Evolutionary conservation across 2,888 invertebrate genomes (phyloP), one percentile per base, ranked within the genome.

Genomic region (Drosophila cognata): DNA sequence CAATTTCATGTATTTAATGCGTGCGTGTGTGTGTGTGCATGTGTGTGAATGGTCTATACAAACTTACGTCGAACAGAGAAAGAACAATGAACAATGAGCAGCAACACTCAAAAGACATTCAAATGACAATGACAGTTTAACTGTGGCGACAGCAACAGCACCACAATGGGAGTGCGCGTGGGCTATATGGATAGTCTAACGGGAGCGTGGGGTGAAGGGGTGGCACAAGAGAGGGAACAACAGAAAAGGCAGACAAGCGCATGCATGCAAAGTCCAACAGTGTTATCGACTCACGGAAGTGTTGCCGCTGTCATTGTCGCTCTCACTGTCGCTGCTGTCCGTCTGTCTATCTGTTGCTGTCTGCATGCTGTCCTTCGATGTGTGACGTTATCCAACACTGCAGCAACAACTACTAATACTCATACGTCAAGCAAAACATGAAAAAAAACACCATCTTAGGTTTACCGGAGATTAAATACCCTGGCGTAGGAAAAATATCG

Each of bases 91-190:
- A 21, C 21, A 21, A 21, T 21, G 73, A 84, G 62, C 76, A 71
- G 77, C 82, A 81, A 82, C 84, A 86, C 80, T 82, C 81, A 80
- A 82, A 75, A 84, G 88, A 88, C 86, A 89, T 86, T 88, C 84
- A 88, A 88, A 89, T 89, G 88, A 88, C 88, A 88, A 88, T 86
- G 89, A 82, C 88, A 88, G 81, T 82, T 81, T 70, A 75, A 84
- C 78, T 85, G 87, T 79, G 75, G 76, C 77, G 68, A 57, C 79
- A 69, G 41, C 38, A 29, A 68, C 74, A 63, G 71, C 56, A 79
- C 70, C 48, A 74, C 78, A 77, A 71, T 65, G 71, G 53, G 16
- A 56, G 43, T 35, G 35, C 18, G 53, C 2, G 38, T 29, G 57
- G 50, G 48, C 29, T n/a, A 8, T 18, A 28, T 4, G 29, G 21